Percentiles rank a stretch among this genome's conserved stretches.
These are phyloP conservation scores for Teleiodes luculella DNA, from an alignment of 2,888 invertebrate species.

Conservation along the genomic window DNA sequence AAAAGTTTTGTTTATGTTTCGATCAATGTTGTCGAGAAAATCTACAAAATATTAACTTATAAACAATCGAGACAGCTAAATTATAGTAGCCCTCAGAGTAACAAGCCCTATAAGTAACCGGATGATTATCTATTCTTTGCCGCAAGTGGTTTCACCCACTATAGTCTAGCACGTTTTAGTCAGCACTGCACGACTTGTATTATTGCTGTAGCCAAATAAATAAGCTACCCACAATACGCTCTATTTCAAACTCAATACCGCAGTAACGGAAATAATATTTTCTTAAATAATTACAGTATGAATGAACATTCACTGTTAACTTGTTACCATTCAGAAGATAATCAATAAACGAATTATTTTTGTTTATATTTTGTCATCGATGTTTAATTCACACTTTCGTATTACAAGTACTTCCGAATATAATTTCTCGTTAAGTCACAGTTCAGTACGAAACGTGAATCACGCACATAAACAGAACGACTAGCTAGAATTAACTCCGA, in stretches of 20 bases:
- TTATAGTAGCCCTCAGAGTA: constrained; percentile 6
- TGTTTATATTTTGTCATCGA: no score
- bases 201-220: not conserved
- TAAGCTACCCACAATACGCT: not conserved
- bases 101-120: constrained; percentile 31
- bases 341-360: not conserved
- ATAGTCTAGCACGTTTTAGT: constrained; percentile 16
- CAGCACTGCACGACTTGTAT: constrained; percentile 4
- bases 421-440: constrained; percentile 46
- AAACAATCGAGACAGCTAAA: not conserved
- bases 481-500: constrained; percentile 53
- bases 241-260: not conserved
- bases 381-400: not conserved
- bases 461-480: constrained; percentile 61
- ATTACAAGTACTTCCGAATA: not conserved
- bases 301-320: not conserved
- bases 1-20: no score
- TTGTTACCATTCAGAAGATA: not conserved
- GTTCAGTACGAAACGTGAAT: constrained; percentile 43
- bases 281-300: not conserved
- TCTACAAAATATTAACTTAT: not conserved
- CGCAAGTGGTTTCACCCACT: constrained; percentile 28
- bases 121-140: constrained; percentile 19
- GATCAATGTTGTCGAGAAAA: no score
- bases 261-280: no score